Percentiles rank a stretch among this genome's conserved stretches.
Evolutionary conservation across 1,140 invertebrate species (phyloP).

Genomic region (Halesus radiatus): DNA sequence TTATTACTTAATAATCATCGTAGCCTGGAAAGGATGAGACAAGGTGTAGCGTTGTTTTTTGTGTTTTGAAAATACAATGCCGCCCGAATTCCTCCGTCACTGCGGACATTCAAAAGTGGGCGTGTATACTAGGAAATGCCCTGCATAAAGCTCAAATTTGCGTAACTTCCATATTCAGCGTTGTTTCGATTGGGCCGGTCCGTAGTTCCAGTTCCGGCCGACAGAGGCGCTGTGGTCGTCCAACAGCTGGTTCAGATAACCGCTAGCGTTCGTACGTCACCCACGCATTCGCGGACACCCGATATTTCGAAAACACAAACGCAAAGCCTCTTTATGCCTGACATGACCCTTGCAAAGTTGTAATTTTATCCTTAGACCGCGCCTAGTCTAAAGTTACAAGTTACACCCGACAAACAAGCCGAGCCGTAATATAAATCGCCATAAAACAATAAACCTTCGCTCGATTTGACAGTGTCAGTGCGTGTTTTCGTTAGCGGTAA

Average conservation of each 20-base stretch:
- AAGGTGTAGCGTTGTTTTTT: background rate
- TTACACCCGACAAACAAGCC: background rate
- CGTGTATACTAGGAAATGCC: constrained; percentile 31
- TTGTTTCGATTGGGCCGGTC: constrained; percentile 40
- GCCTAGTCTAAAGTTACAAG: background rate
- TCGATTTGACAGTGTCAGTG: constrained; percentile 35
- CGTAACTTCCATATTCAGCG: constrained; percentile 28
- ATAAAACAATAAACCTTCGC: constrained; percentile 15
- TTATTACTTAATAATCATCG: too few relatives aligned
- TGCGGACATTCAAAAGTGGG: constrained; percentile 45
- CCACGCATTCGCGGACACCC: constrained; percentile 19
- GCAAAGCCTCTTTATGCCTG: constrained; percentile 10
- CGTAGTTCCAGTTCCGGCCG: constrained; percentile 28
- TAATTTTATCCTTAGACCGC: constrained; percentile 5
- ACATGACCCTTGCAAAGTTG: constrained; percentile 13
- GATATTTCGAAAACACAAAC: constrained; percentile 7
- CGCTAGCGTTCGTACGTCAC: constrained; percentile 33
- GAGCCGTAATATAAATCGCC: background rate
- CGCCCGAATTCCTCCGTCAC: constrained; percentile 9
- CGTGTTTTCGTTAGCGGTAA: constrained; percentile 36
- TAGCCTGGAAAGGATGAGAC: background rate
- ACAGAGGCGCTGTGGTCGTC: constrained; percentile 26
- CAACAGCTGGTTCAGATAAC: constrained; percentile 47
- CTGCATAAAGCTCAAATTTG: constrained; percentile 40
- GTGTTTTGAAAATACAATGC: constrained; percentile 4